Evolutionary conservation across 1,140 invertebrate species (phyloP).

Genomic region (Heliconius eleuchia): DNA sequence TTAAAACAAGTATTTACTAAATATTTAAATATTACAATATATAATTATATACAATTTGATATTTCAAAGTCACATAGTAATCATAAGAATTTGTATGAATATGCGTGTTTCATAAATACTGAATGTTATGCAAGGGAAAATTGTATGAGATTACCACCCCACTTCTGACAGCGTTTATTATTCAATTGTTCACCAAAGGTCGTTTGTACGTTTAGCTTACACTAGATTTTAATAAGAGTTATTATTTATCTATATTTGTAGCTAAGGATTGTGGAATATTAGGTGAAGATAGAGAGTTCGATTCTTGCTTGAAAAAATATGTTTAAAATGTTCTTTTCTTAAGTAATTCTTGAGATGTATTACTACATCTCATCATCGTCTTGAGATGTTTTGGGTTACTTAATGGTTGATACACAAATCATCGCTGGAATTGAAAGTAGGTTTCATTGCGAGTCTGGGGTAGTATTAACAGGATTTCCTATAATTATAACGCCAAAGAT

Average conservation of each 20-base stretch:
- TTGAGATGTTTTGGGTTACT: background rate
- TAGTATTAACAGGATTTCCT: too few relatives aligned
- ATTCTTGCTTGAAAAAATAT: background rate
- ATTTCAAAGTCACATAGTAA: conserved; percentile 33
- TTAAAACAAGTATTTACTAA: background rate
- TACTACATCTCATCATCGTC: background rate
- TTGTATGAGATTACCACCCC: conserved; percentile 36
- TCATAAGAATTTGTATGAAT: conserved; percentile 38
- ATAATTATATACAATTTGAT: background rate
- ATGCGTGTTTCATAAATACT: conserved; percentile 39
- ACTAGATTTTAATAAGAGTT: conserved; percentile 3
- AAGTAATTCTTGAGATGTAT: background rate
- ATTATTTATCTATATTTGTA: background rate
- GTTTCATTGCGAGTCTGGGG: too few relatives aligned
- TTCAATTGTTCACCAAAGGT: conserved; percentile 38
- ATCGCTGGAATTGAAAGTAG: too few relatives aligned
- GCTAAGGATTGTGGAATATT: background rate
- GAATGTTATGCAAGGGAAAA: conserved; percentile 45
- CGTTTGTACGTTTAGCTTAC: conserved; percentile 16
- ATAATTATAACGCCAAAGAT: too few relatives aligned
- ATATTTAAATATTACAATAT: background rate
- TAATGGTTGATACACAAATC: too few relatives aligned
- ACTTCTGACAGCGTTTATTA: conserved; percentile 41
- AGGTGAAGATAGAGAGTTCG: background rate
- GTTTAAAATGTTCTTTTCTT: background rate